phyloP scores from a whole-genome alignment of 2,797 vertebrate species.

The Hozukius guyotensis region DNA sequence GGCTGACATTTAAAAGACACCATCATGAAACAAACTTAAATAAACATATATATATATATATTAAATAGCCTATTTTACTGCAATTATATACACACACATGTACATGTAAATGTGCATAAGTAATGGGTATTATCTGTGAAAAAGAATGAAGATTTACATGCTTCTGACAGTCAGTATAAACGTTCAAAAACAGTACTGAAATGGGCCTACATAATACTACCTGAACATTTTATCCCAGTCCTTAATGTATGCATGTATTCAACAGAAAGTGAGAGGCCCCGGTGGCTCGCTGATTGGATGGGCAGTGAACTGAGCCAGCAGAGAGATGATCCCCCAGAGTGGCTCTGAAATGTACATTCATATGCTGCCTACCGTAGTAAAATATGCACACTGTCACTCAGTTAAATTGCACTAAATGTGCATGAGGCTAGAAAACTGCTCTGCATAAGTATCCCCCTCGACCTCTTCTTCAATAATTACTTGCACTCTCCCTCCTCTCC shows the following conservation, averaged over 20 bases:
- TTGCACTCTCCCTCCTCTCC: conserved; percentile 1
- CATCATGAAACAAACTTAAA: conserved; percentile 40
- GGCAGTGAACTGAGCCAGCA: conserved; percentile 47
- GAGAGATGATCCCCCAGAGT: conserved; percentile 59
- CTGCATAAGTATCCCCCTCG: conserved; percentile 23
- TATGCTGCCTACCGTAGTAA: conserved; percentile 70
- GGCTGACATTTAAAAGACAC: conserved; percentile 43
- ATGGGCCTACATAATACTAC: conserved; percentile 17
- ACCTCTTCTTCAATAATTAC: conserved; percentile 8
- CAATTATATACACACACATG: conserved; percentile 30
- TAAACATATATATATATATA: conserved; percentile 38
- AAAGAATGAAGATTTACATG: conserved; percentile 27
- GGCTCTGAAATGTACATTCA: conserved; percentile 73
- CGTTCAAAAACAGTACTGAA: conserved; percentile 35
- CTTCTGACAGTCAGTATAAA: conserved; percentile 17
- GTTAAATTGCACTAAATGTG: conserved; percentile 55
- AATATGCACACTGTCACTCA: conserved; percentile 65
- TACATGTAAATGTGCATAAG: conserved; percentile 40
- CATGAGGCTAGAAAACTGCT: conserved; percentile 44
- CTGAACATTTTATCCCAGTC: conserved; percentile 40
- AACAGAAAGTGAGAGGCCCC: conserved; percentile 43
- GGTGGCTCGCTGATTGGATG: conserved; percentile 51
- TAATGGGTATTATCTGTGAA: conserved; percentile 11
- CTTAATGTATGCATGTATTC: conserved; percentile 57
- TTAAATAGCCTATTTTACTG: conserved; percentile 25